phyloP scores from a whole-genome alignment of 1,140 invertebrate genomes.

The Achroia grisella region DNA sequence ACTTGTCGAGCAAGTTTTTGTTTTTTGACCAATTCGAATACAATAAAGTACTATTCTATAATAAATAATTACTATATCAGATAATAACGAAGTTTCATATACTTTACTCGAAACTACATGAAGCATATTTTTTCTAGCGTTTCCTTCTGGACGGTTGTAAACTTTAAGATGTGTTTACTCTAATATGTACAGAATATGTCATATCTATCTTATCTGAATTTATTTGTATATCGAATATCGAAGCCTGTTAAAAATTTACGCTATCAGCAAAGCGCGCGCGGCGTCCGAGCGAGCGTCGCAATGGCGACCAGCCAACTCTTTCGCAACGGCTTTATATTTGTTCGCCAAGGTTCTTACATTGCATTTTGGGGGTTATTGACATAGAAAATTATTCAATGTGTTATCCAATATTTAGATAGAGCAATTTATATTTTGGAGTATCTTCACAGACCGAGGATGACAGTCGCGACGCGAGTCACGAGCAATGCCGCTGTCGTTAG shows the following conservation, averaged over 20 bases:
- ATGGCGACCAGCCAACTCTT: constrained; percentile 59
- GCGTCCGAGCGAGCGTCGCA: constrained; percentile 12
- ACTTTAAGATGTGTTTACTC: too few species aligned
- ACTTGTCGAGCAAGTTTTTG: neutral
- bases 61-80: too few species aligned
- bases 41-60: too few species aligned
- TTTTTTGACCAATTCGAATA: neutral
- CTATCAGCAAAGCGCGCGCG: constrained; percentile 40
- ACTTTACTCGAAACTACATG: too few species aligned
- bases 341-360: constrained; percentile 56
- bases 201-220: neutral
- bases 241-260: constrained; percentile 22
- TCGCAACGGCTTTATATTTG: constrained; percentile 60
- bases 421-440: constrained; percentile 26
- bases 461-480: constrained; percentile 6
- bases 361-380: constrained; percentile 68
- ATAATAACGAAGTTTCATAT: too few species aligned
- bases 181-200: too few species aligned
- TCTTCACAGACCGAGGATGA: constrained; percentile 21
- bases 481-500: constrained; percentile 10
- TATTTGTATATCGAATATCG: constrained; percentile 1
- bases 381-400: constrained; percentile 46
- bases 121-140: too few species aligned
- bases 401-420: constrained; percentile 40
- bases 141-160: too few species aligned